Evolutionary conservation across 2,113 vertebrate species (phyloP), one percentile per base, ranked within the genome.

Genomic region (Gymnocephalus cernua): DNA sequence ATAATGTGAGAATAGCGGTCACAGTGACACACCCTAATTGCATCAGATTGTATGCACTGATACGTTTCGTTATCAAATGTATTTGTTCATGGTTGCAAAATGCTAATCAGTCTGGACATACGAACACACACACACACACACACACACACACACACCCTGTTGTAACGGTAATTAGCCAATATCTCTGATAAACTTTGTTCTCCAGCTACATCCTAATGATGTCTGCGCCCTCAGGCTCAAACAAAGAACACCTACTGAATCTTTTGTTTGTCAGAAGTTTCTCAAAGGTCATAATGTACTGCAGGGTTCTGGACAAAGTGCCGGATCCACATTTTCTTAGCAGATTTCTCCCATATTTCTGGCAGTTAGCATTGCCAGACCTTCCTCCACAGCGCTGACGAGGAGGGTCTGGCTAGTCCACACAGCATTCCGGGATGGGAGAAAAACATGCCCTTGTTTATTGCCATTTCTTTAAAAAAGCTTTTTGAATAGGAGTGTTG

Each of bases 101-200:
- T 21, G 16, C 9, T 45, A 23, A 70, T 54, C 67, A 7, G 10
- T 44, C 41, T 59, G 25, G 6, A 45, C 25, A 58, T 4, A 25
- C 23, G 18, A 15, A 38, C 67, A 56, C 66, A 8, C 35, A 2
- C 35, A 38, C 35, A 38, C 35, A 38, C 35, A 38, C 35, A 38
- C 35, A 9, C 35, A 38, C 38, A 38, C 38, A 10, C 38, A 38
- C 38, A 41, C n/a, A 13, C 9, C 51, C 19, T 3, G 1, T 59
- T 74, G 65, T 71, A 70, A 79, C 75, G 58, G 50, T 82, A 88
- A 83, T 88, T 79, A 81, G 45, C 64, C 35, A 64, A n/a, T 29
- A 73, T 82, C 44, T 61, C 77, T 83, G 80, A 83, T 87, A 56
- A 81, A 78, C 77, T 66, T 58, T 77, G 61, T 75, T 80, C 69